Base-by-base conservation (phyloP, 2,888 invertebrate genomes). In the Melieria crassipennis region DNA sequence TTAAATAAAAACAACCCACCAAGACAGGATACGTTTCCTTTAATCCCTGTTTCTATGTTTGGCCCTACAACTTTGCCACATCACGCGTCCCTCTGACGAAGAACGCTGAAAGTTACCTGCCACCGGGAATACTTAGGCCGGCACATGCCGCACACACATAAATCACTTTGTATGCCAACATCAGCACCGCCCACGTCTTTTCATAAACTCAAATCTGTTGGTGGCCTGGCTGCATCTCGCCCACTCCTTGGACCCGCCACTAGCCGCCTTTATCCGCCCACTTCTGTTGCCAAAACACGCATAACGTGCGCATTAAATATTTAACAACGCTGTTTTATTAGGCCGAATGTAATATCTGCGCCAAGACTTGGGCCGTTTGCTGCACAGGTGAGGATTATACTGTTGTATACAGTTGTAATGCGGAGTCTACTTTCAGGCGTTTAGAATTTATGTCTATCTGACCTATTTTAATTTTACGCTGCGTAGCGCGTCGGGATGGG, bases 271-370 rank as follows among this genome's bases (percentile, higher is more conserved):
- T 30, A 30, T 30, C 30, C 30, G 30, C 30, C 30, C 30, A 13
- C 52, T 52, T 52, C 1, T 13, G 11, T 52, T 52, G 50, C 9
- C 52, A 52, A 52, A 13, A 13, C n/a, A 52, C 9, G 52, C 52
- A 52, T 52, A 11, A n/a, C 11, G 52, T n/a, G 13, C 9, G 52
- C 52, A 52, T 52, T 52, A 52, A 7, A 52, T 52, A 52, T 52
- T 52, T 52, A 52, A 13, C 52, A 52, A 52, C 52, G 13, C 13
- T 52, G 11, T 52, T n/a, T 52, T 52, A 52, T 52, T 52, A 52
- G 52, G 10, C 52, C 52, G 13, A 4, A 30, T 11, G 5, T 52
- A 52, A 52, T 13, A 52, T 7, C 6, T 5, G 13, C 11, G 13
- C 13, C 11, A 0, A 7, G n/a, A 52, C n/a, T 11, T 52, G 52